These are phyloP conservation scores for Mirounga angustirostris DNA, from an alignment of 2,113 vertebrate species.

Conservation along the genomic window DNA sequence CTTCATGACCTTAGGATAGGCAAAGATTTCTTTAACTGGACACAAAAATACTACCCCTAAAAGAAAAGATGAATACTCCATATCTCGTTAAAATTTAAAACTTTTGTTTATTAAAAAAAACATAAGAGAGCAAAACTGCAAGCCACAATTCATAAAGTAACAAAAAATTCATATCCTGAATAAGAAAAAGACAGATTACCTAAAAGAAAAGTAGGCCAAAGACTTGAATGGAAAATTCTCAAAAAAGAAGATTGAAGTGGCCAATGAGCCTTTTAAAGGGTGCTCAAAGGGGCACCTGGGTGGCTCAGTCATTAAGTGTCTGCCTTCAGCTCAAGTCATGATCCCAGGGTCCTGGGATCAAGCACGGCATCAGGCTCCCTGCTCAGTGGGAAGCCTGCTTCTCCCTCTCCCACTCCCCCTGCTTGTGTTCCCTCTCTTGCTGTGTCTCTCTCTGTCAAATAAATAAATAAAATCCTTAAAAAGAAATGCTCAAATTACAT, in stretches of 20 bases:
- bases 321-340: no score
- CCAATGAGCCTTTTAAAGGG: background rate
- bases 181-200: background rate
- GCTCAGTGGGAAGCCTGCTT: no score
- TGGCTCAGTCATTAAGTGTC: no score
- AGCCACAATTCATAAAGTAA: background rate
- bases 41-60: background rate
- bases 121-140: background rate
- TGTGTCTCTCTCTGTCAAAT: no score
- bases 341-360: no score
- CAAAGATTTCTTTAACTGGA: background rate
- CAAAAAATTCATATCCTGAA: background rate
- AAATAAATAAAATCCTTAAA: no score
- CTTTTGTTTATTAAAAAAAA: background rate
- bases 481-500: background rate
- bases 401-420: no score
- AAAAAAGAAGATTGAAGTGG: background rate
- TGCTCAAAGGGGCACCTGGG: background rate
- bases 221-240: background rate
- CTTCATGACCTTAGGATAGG: background rate
- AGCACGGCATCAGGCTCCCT: no score
- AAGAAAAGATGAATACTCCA: background rate
- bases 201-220: background rate
- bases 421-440: no score
- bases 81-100: constrained; percentile 19